phyloP scores from a whole-genome alignment of 2,113 vertebrate genomes.

The Dascyllus trimaculatus region DNA sequence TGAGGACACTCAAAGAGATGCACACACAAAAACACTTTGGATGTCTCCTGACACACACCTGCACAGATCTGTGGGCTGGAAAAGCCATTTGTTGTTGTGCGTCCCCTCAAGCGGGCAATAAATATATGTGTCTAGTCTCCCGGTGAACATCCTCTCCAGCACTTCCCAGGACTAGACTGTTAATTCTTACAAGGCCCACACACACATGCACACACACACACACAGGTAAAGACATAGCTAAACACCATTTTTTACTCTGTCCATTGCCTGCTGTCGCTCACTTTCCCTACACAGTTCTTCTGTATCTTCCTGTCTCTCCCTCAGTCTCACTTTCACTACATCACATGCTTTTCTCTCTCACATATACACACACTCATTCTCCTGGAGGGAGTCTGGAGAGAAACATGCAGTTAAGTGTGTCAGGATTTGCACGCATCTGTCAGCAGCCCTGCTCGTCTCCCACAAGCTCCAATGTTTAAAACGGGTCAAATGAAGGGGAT shows the following conservation, averaged over 20 bases:
- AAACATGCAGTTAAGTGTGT: constrained; percentile 47
- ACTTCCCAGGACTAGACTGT: constrained; percentile 25
- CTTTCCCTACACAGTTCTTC: constrained; percentile 9
- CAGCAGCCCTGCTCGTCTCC: constrained; percentile 45
- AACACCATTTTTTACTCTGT: not conserved
- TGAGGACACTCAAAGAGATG: constrained; percentile 1
- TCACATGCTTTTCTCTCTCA: not conserved
- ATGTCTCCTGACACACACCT: constrained; percentile 48
- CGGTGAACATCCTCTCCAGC: constrained; percentile 43
- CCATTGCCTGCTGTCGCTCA: constrained; percentile 1
- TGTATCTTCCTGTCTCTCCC: not conserved
- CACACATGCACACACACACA: not conserved
- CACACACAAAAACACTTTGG: constrained; percentile 13
- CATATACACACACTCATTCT: constrained; percentile 4
- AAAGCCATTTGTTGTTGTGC: constrained; percentile 64
- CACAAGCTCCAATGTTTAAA: constrained; percentile 30
- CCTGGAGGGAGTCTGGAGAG: constrained; percentile 38
- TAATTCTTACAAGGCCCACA: not conserved
- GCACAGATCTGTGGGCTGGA: constrained; percentile 37
- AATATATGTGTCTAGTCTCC: constrained; percentile 52
- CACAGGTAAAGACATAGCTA: not conserved
- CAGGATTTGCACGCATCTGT: constrained; percentile 53
- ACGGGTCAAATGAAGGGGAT: constrained; percentile 30
- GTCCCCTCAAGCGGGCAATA: constrained; percentile 44
- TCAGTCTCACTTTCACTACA: not conserved